Conservation (phyloP, 2,113 vertebrate species). For the Gobio gobio region DNA sequence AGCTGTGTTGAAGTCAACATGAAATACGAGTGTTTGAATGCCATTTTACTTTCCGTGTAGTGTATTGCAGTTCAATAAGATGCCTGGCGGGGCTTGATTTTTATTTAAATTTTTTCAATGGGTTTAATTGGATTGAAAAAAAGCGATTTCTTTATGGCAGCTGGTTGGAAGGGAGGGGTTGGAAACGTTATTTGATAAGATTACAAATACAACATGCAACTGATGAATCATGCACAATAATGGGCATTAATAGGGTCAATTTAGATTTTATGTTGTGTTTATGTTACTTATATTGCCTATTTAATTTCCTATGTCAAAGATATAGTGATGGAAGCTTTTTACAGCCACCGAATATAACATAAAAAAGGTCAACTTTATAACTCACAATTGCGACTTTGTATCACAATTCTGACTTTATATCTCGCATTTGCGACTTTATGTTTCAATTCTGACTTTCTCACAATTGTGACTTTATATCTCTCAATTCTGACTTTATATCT, state of each 20-base stretch:
- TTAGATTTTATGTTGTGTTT: not conserved
- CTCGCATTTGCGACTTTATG: too few species aligned
- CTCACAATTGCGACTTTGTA: too few species aligned
- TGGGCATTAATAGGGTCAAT: not conserved
- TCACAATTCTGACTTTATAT: too few species aligned
- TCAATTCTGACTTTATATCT: too few species aligned
- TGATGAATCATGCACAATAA: not conserved
- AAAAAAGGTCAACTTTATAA: too few species aligned
- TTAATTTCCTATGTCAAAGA: too few species aligned
- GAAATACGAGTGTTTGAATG: not conserved
- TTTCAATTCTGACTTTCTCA: too few species aligned
- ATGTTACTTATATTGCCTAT: not conserved
- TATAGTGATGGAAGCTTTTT: too few species aligned
- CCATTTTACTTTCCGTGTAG: not conserved
- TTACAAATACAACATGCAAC: not conserved
- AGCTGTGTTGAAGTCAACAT: not conserved
- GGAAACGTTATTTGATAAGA: not conserved
- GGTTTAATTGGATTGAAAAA: not conserved
- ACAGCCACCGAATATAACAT: too few species aligned
- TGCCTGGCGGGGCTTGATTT: not conserved
- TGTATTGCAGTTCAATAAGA: not conserved
- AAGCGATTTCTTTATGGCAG: not conserved
- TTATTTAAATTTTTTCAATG: not conserved
- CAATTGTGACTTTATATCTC: too few species aligned
- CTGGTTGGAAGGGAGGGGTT: not conserved